Evolutionary conservation across 2,113 vertebrate species (phyloP).

Genomic region (Cyprinus carpio): DNA sequence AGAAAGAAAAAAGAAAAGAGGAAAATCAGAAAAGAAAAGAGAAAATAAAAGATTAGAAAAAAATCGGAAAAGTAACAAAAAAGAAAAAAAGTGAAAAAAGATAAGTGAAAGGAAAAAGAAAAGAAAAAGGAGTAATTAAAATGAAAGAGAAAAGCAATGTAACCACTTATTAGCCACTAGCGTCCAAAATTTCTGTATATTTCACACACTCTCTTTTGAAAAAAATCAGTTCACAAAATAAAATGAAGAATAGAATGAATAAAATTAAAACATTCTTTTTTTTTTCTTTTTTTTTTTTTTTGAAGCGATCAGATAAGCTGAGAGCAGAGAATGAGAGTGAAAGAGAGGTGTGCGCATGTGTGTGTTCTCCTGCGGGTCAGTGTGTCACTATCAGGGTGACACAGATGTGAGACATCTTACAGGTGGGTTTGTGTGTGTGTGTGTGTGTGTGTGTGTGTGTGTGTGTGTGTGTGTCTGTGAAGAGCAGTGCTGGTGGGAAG

Average conservation of each 20-base stretch:
- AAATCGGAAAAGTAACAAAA: neutral
- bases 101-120: neutral
- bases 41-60: neutral
- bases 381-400: slow-evolving; percentile 4
- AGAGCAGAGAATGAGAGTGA: neutral
- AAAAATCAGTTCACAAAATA: neutral
- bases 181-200: neutral
- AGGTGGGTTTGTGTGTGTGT: slow-evolving; percentile 20
- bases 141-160: neutral
- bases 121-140: neutral
- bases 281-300: too few species aligned
- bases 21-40: neutral
- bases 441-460: slow-evolving; percentile 28
- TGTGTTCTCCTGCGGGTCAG: neutral
- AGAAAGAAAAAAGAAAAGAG: neutral
- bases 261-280: neutral
- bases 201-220: neutral
- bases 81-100: neutral
- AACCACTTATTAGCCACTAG: neutral
- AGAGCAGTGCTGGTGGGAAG: slow-evolving; percentile 58
- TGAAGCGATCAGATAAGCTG: neutral
- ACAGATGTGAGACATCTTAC: neutral
- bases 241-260: neutral
- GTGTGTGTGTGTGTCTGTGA: slow-evolving; percentile 28
- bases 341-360: slow-evolving; percentile 23